Conservation (phyloP, 2,888 invertebrate species). For the Eilema depressum region DNA sequence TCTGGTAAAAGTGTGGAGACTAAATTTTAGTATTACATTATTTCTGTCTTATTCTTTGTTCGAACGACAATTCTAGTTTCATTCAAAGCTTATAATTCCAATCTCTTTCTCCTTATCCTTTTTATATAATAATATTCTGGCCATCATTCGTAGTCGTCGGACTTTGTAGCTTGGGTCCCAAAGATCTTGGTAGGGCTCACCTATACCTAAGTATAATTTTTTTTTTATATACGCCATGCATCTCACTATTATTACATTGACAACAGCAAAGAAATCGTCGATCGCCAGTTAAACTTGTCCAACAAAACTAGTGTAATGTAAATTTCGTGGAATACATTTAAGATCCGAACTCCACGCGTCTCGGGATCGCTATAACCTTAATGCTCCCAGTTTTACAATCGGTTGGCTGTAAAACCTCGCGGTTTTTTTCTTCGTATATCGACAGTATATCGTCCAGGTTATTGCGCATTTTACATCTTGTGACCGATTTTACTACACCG, state of each 20-base stretch:
- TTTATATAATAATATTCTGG: too few species aligned
- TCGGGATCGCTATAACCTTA: conserved; percentile 52
- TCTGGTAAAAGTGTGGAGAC: neutral
- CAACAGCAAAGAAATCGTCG: conserved; percentile 6
- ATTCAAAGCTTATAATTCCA: too few species aligned
- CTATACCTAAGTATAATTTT: too few species aligned
- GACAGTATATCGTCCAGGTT: conserved; percentile 79
- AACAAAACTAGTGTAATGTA: conserved; percentile 43
- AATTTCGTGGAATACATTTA: conserved; percentile 69
- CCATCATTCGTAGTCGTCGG: too few species aligned
- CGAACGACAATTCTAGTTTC: neutral
- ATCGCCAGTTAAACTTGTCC: conserved; percentile 9
- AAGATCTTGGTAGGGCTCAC: neutral
- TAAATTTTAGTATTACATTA: too few species aligned
- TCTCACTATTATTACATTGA: conserved; percentile 3
- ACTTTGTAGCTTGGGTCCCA: neutral
- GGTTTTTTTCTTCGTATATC: conserved; percentile 63
- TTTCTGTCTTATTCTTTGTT: too few species aligned
- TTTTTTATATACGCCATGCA: neutral
- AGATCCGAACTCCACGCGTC: conserved; percentile 66
- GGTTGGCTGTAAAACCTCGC: conserved; percentile 66
- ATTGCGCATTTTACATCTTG: conserved; percentile 79
- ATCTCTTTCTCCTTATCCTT: too few species aligned
- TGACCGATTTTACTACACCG: conserved; percentile 84
- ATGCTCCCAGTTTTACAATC: conserved; percentile 81